phyloP scores from a whole-genome alignment of 23 tunicate genomes.

The Trididemnum clinides region DNA sequence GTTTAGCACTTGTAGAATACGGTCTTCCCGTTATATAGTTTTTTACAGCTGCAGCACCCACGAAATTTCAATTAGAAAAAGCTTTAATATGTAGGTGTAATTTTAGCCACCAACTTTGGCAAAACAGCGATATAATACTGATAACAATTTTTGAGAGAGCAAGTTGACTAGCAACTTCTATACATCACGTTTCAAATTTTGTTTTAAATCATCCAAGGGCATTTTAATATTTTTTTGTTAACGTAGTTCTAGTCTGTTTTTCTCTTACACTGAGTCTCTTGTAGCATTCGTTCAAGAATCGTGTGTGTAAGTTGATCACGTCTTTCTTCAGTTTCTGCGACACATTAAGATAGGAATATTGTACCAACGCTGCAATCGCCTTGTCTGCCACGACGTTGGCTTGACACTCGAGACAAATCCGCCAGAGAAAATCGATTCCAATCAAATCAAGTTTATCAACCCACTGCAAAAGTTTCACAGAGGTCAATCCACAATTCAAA shows the following conservation, averaged over 20 bases:
- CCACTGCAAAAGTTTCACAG: constrained; percentile 39
- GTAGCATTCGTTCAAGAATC: constrained; percentile 78
- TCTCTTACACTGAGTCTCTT: constrained; percentile 68
- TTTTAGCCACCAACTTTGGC: too few species aligned
- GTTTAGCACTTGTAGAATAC: too few species aligned
- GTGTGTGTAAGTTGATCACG: constrained; percentile 40
- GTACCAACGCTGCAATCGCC: constrained; percentile 55
- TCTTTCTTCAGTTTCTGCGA: constrained; percentile 66
- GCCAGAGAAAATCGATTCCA: constrained; percentile 77
- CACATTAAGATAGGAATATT: constrained; percentile 61
- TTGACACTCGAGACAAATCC: constrained; percentile 78
- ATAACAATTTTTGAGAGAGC: too few species aligned
- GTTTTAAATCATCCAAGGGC: neutral
- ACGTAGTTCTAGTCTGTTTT: too few species aligned
- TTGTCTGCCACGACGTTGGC: constrained; percentile 46
- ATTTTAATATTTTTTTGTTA: neutral
- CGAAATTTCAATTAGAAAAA: too few species aligned
- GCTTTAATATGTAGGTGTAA: too few species aligned
- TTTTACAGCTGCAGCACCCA: too few species aligned
- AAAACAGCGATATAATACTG: too few species aligned
- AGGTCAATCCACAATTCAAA: too few species aligned
- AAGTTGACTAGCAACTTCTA: neutral
- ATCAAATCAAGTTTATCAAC: constrained; percentile 75
- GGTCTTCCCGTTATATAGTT: too few species aligned
- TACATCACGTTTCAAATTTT: neutral